Evolutionary conservation across 1,140 invertebrate species (phyloP), one percentile per base, ranked within the genome.

Genomic region (Heliconius congener): DNA sequence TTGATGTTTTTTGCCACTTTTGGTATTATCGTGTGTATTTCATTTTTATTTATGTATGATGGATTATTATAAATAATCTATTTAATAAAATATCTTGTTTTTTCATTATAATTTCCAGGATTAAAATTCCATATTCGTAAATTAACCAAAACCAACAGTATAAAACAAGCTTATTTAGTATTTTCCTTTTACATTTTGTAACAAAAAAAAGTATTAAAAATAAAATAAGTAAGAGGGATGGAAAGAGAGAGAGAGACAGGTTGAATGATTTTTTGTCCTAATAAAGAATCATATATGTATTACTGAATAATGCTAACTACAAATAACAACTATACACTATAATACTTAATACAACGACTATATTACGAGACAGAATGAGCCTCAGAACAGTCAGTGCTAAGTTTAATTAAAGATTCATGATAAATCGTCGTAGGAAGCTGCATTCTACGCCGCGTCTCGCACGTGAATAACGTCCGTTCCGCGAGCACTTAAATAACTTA

Each of bases 351-450:
- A 86, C 81, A 80, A 78, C 72, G 79, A 81, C 82, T 79, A 86
- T 89, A 88, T 91, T 88, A 86, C 85, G 79, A 85, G 82, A 83
- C 89, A 89, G 86, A 87, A 90, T 88, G 87, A 88, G 87, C 81
- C 78, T 85, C 80, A 77, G 87, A 88, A 85, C 87, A 91, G 88
- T 90, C 86, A 88, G 86, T 86, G 89, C 85, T 91, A 89, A 94
- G 89, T 94, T 93, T 93, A 94, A 94, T 92, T 93, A 94, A 94
- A 93, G 91, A 94, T 93, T 94, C 91, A 93, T 92, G 92, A 94
- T 93, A 93, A 92, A 94, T 94, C 91, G 91, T 93, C 88, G 88
- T 85, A 89, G 90, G 88, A 91, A 90, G 91, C 89, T 92, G 92
- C 92, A 93, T 92, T 92, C 90, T 89, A 85, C 86, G 87, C 86